Conservation (phyloP, 2,888 invertebrate genomes). For the Scrobipalpa costella region DNA sequence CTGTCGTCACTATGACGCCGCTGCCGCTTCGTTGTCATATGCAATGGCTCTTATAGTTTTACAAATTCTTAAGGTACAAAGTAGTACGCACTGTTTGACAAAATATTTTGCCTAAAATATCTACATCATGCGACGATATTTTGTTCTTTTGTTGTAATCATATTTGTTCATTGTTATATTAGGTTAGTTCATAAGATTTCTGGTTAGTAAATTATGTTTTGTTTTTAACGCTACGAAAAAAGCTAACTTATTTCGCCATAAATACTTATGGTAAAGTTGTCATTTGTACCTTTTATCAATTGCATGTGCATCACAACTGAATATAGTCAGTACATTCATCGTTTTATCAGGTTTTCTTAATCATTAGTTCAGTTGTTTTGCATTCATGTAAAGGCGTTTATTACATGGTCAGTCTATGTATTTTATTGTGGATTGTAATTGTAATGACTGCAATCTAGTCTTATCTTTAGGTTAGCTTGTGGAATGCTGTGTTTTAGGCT, state of each 20-base stretch:
- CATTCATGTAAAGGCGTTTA: neutral
- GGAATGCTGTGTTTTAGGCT: no score
- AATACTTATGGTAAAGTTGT: neutral
- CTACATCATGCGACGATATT: slow-evolving; percentile 26
- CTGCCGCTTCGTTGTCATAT: no score
- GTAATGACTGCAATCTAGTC: neutral
- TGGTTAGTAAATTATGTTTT: slow-evolving; percentile 36
- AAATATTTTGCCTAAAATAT: slow-evolving; percentile 25
- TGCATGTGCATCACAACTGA: slow-evolving; percentile 1
- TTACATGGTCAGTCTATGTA: neutral
- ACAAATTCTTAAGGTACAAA: slow-evolving; percentile 13
- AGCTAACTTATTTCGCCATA: slow-evolving; percentile 34
- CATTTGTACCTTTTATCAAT: neutral
- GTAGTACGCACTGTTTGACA: neutral
- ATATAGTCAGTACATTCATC: neutral
- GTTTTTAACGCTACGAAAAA: neutral
- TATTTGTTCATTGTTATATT: slow-evolving; percentile 47
- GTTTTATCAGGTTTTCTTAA: no score
- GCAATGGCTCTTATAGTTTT: neutral
- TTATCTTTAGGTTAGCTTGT: no score
- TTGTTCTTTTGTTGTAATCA: slow-evolving; percentile 46
- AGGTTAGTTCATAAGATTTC: slow-evolving; percentile 36
- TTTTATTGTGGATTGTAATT: neutral
- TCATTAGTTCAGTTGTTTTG: neutral
- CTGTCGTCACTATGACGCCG: no score